Percentiles rank a stretch among this genome's conserved stretches.
phyloP scores from a whole-genome alignment of 1,140 invertebrate genomes.

The Sycophila sp. region DNA sequence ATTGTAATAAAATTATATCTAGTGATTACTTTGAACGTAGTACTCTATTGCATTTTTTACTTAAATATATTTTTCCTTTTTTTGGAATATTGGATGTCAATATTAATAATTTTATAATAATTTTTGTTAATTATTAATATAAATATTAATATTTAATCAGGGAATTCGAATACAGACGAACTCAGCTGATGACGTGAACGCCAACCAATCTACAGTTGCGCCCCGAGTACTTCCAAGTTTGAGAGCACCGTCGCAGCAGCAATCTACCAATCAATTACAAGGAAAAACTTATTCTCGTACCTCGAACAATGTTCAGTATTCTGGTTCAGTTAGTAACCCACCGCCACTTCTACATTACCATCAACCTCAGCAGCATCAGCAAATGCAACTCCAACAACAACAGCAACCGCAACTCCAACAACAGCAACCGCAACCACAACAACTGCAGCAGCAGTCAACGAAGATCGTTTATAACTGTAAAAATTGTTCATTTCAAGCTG shows the following conservation, averaged over 20 bases:
- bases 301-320: neutral
- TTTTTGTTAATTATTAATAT: no score
- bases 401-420: no score
- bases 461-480: conserved; percentile 17
- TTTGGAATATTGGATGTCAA: no score
- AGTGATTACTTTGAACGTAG: no score
- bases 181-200: neutral
- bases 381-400: no score
- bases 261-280: neutral
- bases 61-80: no score
- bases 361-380: neutral
- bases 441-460: neutral
- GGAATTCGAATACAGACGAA: neutral
- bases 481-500: conserved; percentile 9
- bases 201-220: no score
- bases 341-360: neutral
- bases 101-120: no score
- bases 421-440: no score
- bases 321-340: neutral
- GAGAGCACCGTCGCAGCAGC: neutral
- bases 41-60: no score
- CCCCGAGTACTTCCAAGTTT: neutral
- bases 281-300: neutral
- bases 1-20: no score
- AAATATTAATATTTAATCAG: no score